Evolutionary conservation across 2,888 invertebrate species (phyloP).

Genomic region (Lithophane leautieri): DNA sequence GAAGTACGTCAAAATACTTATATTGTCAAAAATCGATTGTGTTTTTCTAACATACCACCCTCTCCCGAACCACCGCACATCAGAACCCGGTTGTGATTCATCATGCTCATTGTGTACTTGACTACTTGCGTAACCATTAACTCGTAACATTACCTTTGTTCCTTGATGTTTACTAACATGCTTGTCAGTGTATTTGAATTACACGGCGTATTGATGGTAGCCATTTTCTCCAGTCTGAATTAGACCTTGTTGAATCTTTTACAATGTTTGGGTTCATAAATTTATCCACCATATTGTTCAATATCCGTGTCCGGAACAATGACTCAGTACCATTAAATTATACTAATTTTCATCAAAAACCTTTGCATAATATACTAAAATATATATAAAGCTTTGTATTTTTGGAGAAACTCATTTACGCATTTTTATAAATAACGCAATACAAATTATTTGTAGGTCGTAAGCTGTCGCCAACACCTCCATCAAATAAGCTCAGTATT

Average conservation of each 20-base stretch:
- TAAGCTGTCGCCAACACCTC: conserved; percentile 92
- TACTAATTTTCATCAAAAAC: conserved; percentile 63
- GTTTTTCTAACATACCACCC: conserved; percentile 77
- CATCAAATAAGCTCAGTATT: conserved; percentile 91
- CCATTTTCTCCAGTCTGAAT: conserved; percentile 88
- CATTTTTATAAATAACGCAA: conserved; percentile 32
- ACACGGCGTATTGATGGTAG: conserved; percentile 86
- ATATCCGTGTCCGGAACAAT: conserved; percentile 53
- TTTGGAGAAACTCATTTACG: conserved; percentile 14
- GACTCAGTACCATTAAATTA: conserved; percentile 65
- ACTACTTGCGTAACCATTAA: conserved; percentile 64
- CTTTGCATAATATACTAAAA: conserved; percentile 60
- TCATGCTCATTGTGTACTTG: conserved; percentile 68
- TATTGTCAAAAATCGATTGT: conserved; percentile 81
- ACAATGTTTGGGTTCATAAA: conserved; percentile 69
- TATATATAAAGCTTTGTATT: conserved; percentile 50
- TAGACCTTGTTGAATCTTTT: conserved; percentile 68
- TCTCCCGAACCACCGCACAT: conserved; percentile 63
- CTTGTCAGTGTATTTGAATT: conserved; percentile 76
- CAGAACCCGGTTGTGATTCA: conserved; percentile 70
- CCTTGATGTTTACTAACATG: conserved; percentile 82
- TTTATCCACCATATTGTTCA: conserved; percentile 56
- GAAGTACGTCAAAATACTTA: conserved; percentile 92
- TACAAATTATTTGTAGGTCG: conserved; percentile 88
- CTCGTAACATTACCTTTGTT: conserved; percentile 62